Conservation (phyloP, 2,797 vertebrate species). For the Masticophis lateralis region DNA sequence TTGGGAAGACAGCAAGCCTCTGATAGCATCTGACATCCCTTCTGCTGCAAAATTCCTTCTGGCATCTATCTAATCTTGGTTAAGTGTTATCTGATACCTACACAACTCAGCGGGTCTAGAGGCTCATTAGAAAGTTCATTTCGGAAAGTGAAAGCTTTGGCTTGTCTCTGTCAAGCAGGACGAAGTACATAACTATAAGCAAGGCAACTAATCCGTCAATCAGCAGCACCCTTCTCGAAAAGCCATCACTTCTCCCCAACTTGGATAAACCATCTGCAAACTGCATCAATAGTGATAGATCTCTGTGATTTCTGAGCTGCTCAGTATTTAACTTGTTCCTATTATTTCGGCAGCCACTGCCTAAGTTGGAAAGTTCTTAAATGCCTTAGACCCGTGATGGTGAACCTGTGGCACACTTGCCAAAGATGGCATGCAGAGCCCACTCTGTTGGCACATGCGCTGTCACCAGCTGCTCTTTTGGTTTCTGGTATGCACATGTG, state of each 20-base stretch:
- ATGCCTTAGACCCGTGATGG: constrained; percentile 14
- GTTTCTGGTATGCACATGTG: no score
- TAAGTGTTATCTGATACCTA: constrained; percentile 33
- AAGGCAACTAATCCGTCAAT: constrained; percentile 13
- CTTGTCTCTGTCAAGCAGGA: background rate
- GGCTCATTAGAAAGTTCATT: constrained; percentile 40
- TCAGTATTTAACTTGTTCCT: constrained; percentile 24
- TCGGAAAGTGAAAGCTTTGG: background rate
- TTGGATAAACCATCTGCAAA: constrained; percentile 9
- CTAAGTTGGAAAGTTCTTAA: constrained; percentile 41
- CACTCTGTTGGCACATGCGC: no score
- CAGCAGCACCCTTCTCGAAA: background rate
- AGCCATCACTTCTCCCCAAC: constrained; percentile 12
- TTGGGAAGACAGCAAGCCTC: background rate
- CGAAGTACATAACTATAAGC: constrained; percentile 14
- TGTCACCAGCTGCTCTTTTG: no score
- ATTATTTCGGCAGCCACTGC: constrained; percentile 22
- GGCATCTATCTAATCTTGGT: constrained; percentile 21
- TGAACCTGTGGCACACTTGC: no score
- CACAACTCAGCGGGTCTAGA: background rate
- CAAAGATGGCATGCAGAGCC: no score
- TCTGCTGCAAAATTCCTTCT: background rate
- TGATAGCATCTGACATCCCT: constrained; percentile 1
- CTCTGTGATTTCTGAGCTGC: constrained; percentile 19
- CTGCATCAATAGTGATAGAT: constrained; percentile 14